phyloP scores from a whole-genome alignment of 2,113 vertebrate species.

The Macquaria australasica region DNA sequence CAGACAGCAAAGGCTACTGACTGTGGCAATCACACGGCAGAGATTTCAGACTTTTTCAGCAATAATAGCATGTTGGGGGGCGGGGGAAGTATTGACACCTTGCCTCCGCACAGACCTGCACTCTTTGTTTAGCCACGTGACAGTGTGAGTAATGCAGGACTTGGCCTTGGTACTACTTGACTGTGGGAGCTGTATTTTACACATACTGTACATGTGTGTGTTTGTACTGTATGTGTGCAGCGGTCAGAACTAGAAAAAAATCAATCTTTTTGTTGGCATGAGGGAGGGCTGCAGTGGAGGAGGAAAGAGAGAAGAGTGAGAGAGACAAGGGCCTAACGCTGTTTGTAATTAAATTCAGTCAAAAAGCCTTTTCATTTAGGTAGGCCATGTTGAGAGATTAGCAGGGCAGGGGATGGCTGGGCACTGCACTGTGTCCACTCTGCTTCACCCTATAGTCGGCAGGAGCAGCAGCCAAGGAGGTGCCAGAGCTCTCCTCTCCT shows the following conservation, averaged over 20 bases:
- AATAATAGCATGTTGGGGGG: slow-evolving; percentile 1
- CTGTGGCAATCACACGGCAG: background rate
- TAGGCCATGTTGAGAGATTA: slow-evolving; percentile 53
- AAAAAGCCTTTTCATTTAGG: slow-evolving; percentile 56
- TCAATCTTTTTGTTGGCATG: slow-evolving; percentile 56
- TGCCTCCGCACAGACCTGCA: slow-evolving; percentile 31
- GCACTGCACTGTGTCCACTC: slow-evolving; percentile 16
- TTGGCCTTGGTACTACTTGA: slow-evolving; percentile 46
- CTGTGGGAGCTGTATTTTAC: slow-evolving; percentile 31
- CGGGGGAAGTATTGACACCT: slow-evolving; percentile 19
- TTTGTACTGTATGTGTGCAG: slow-evolving; percentile 36
- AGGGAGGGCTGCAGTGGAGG: slow-evolving; percentile 35
- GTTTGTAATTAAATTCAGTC: slow-evolving; percentile 67
- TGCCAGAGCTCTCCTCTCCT: slow-evolving; percentile 31
- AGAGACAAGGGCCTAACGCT: slow-evolving; percentile 38
- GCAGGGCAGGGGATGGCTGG: slow-evolving; percentile 5
- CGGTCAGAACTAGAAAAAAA: slow-evolving; percentile 13
- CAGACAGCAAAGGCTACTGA: slow-evolving; percentile 13
- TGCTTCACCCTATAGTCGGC: background rate
- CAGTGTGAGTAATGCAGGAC: slow-evolving; percentile 57
- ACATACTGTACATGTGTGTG: slow-evolving; percentile 12
- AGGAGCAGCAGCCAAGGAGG: slow-evolving; percentile 10
- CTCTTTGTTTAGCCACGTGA: slow-evolving; percentile 42
- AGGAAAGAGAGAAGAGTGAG: background rate
- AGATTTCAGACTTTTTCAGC: slow-evolving; percentile 36